Evolutionary conservation across 2,797 vertebrate species (phyloP).

Genomic region (Sternotherus odoratus): DNA sequence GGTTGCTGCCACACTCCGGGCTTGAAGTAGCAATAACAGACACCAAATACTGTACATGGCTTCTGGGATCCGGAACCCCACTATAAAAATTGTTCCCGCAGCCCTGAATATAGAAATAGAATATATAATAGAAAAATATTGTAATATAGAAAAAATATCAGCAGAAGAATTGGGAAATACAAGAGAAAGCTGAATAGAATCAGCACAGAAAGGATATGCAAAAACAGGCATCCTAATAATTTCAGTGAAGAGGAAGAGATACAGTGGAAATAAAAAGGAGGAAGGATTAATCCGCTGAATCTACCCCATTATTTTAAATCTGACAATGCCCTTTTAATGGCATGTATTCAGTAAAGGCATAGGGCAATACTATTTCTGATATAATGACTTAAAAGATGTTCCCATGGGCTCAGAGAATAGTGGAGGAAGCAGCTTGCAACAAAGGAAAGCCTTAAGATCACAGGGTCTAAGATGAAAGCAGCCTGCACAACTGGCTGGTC

Average conservation of each 20-base stretch:
- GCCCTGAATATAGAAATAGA: background rate
- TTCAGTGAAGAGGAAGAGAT: background rate
- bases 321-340: background rate
- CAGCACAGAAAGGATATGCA: background rate
- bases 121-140: background rate
- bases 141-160: background rate
- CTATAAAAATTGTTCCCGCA: too few species aligned
- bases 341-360: background rate
- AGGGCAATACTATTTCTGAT: background rate
- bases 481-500: constrained; percentile 23
- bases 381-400: too few species aligned
- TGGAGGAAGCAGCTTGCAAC: constrained; percentile 21
- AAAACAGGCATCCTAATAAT: background rate
- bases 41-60: too few species aligned
- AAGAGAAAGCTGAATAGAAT: constrained; percentile 24
- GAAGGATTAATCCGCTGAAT: background rate
- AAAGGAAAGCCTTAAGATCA: constrained; percentile 12
- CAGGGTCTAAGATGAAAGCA: constrained; percentile 13
- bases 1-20: too few species aligned
- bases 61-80: too few species aligned
- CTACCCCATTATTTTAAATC: background rate
- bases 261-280: constrained; percentile 15
- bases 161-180: constrained; percentile 13
- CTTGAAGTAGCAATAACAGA: too few species aligned
- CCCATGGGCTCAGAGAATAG: background rate